These are phyloP conservation scores for Cetoscarus ocellatus DNA, from an alignment of 2,797 vertebrate genomes.

Conservation along the genomic window DNA sequence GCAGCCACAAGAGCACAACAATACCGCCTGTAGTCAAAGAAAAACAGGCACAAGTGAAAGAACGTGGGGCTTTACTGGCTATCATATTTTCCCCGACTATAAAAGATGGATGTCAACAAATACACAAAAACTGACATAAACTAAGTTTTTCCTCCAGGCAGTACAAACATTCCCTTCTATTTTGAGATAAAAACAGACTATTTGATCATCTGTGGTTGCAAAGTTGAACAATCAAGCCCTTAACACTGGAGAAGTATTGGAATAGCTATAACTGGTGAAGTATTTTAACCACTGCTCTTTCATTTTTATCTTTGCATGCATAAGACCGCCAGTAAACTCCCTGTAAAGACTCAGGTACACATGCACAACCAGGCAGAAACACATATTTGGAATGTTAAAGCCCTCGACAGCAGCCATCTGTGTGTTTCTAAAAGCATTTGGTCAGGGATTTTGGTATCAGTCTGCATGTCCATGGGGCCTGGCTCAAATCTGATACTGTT, in stretches of 20 bases:
- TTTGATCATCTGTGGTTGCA: constrained; percentile 18
- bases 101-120: constrained; percentile 22
- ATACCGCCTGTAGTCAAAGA: constrained; percentile 13
- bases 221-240: constrained; percentile 16
- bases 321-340: not conserved
- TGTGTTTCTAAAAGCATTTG: constrained; percentile 69
- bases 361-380: not conserved
- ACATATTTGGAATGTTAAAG: constrained; percentile 37
- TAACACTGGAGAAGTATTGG: constrained; percentile 10
- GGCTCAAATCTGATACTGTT: constrained; percentile 68
- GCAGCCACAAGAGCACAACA: constrained; percentile 10
- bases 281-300: constrained; percentile 8
- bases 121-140: not conserved
- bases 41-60: constrained; percentile 8
- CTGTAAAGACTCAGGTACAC: not conserved
- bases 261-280: constrained; percentile 8
- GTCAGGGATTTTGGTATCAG: constrained; percentile 45
- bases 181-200: constrained; percentile 39
- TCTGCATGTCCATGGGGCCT: constrained; percentile 53
- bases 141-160: constrained; percentile 3
- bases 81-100: constrained; percentile 6
- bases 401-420: constrained; percentile 66
- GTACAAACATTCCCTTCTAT: constrained; percentile 30
- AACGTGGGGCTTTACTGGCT: not conserved
- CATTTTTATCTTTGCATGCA: not conserved